Evolutionary conservation across 2,797 vertebrate species (phyloP), one percentile per base, ranked within the genome.

Genomic region (Halcyon chelicuti): DNA sequence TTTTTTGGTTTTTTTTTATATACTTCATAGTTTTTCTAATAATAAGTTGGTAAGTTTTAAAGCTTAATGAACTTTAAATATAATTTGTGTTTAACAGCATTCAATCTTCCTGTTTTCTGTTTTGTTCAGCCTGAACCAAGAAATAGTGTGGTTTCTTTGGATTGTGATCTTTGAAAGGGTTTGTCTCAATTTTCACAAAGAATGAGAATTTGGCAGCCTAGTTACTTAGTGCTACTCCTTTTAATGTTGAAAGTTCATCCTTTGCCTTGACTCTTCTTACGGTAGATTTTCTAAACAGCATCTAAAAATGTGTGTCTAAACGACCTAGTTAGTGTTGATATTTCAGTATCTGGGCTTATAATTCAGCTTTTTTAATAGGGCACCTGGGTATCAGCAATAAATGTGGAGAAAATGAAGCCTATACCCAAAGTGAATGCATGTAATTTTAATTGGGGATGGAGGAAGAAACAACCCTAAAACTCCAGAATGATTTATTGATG

Each of bases 321-420:
- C 88, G 80, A 88, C n/a, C 68, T 86, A 90, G 86, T 90, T 78
- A 91, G 23, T 81, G 67, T 88, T 92, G 88, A 44, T 93, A 88
- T 78, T 95, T 94, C 72, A 86, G 44, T 79, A 78, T 75, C 60
- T 93, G 26, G 47, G n/a, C 9, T 91, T 92, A 49, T 26, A 75
- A 66, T 79, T 90, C 39, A 76, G 42, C 5, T 80, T 68, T 92
- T 81, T 80, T 71, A 88, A 73, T 75, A 68, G 76, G 72, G 26
- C 62, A 77, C 44, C 42, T 63, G 60, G 63, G 21, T 90, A 68
- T 90, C 63, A 68, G 61, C 77, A 51, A 23, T 86, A 63, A 65
- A 39, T 26, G 28, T 33, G 51, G 68, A 72, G 80, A 40, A 93
- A 68, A 80, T 47, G 4, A 26, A 90, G 76, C 19, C 25, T 67